Evolutionary conservation across 2,113 vertebrate species (phyloP).

Genomic region (Verasper variegatus): DNA sequence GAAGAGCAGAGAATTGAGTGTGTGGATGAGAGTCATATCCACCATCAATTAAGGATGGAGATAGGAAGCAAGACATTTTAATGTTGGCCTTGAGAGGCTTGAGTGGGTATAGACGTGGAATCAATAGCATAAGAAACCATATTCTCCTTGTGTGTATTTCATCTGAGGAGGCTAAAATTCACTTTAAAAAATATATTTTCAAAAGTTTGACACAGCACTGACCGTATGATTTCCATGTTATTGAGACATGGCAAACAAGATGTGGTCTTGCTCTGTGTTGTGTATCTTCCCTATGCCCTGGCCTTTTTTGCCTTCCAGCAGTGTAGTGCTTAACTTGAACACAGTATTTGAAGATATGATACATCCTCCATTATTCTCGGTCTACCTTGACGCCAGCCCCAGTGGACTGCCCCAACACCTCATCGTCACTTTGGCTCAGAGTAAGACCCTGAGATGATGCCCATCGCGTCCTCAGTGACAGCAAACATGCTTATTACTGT

Average conservation of each 20-base stretch:
- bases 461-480: conserved; percentile 41
- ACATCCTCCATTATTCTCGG: conserved; percentile 1
- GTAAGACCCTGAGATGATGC: conserved; percentile 43
- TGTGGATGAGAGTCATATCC: conserved; percentile 68
- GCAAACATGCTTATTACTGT: conserved; percentile 48
- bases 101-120: conserved; percentile 63
- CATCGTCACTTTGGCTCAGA: conserved; percentile 58
- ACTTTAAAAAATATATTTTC: not conserved
- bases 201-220: not conserved
- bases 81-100: conserved; percentile 72
- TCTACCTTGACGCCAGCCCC: conserved; percentile 38
- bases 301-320: conserved; percentile 56
- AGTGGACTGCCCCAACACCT: conserved; percentile 46
- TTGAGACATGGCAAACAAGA: conserved; percentile 27
- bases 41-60: conserved; percentile 78
- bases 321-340: conserved; percentile 28
- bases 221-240: conserved; percentile 3
- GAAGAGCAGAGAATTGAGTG: conserved; percentile 65
- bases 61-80: conserved; percentile 72
- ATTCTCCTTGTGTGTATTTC: conserved; percentile 18
- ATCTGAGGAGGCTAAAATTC: conserved; percentile 25
- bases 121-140: conserved; percentile 69
- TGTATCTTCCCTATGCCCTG: conserved; percentile 4
- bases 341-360: conserved; percentile 25
- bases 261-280: conserved; percentile 3